Evolutionary conservation across 53 echinoderm and acorn worm species (phyloP), one percentile per base, ranked within the genome.

Genomic region (Astropecten irregularis): DNA sequence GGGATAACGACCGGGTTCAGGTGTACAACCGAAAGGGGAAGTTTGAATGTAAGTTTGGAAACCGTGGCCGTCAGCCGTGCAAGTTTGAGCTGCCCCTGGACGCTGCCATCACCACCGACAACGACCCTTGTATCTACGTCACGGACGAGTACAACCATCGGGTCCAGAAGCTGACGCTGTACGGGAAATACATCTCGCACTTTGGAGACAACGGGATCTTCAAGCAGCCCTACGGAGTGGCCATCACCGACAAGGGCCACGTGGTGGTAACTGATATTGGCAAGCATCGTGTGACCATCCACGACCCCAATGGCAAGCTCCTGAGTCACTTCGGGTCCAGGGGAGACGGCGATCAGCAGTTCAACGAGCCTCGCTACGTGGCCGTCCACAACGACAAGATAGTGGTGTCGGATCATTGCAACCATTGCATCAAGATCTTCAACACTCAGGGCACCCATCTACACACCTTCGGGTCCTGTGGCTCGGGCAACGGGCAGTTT

Each of bases 81-180:
- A 92, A 92, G 68, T 99, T 99, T 68, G 99, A 99, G 81, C 90
- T 99, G 47, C 99, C 99, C 18, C 82, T 99, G 46, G 99, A 99
- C 61, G 92, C 92, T 4, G 92, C 99, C 33, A 92, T 99, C 52
- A 90, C 92, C 0, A 86, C 81, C 40, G 99, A 87, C 35, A 88
- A 99, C 26, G 99, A 99, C 68, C 94, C 94, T 1, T 95, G 92
- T 59, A 81, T 99, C 69, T 99, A 85, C 65, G 94, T 99, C 68
- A 94, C 99, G 2, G 99, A 99, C 60, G 99, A 99, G 31, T 99
- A 99, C 89, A 99, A 99, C 84, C 99, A 99, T 40, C 92, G 99
- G 15, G 99, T 99, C 66, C 99, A 99, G 84, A 99, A 94, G 66
- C 88, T 99, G 36, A 99, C 99, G 22, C 65, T 99, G 18, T 99